Conservation (phyloP, 2,797 vertebrate genomes). For the Alfaro cultratus region DNA sequence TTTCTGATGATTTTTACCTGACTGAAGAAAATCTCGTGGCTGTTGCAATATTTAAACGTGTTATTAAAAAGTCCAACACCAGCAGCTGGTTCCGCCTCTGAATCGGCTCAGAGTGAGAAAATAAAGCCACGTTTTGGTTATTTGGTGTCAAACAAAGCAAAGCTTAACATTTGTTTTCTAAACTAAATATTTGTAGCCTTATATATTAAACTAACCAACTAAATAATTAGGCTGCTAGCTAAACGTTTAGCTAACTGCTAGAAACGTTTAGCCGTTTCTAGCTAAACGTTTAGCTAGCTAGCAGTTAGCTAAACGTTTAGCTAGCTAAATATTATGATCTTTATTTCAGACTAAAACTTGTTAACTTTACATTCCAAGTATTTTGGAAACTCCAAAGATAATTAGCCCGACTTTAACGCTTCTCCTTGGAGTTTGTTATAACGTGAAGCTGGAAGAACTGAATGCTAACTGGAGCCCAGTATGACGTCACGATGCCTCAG, state of each 20-base stretch:
- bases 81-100: slow-evolving; percentile 8
- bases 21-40: slow-evolving; percentile 79
- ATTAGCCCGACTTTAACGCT: neutral
- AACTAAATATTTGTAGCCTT: too few relatives aligned
- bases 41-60: slow-evolving; percentile 83
- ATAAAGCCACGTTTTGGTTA: too few relatives aligned
- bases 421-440: neutral
- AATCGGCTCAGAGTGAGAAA: neutral
- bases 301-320: too few relatives aligned
- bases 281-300: too few relatives aligned
- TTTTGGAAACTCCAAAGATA: neutral
- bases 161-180: too few relatives aligned
- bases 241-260: too few relatives aligned
- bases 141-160: too few relatives aligned
- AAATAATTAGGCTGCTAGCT: too few relatives aligned
- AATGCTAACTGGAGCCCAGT: neutral
- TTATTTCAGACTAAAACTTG: neutral
- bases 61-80: slow-evolving; percentile 82
- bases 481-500: neutral
- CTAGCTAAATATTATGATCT: neutral
- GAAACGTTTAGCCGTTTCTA: too few relatives aligned
- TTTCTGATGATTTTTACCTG: slow-evolving; percentile 82
- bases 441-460: neutral
- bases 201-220: too few relatives aligned
- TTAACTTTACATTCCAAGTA: neutral